phyloP scores from a whole-genome alignment of 2,113 vertebrate genomes.

The Cyanocitta stelleri region DNA sequence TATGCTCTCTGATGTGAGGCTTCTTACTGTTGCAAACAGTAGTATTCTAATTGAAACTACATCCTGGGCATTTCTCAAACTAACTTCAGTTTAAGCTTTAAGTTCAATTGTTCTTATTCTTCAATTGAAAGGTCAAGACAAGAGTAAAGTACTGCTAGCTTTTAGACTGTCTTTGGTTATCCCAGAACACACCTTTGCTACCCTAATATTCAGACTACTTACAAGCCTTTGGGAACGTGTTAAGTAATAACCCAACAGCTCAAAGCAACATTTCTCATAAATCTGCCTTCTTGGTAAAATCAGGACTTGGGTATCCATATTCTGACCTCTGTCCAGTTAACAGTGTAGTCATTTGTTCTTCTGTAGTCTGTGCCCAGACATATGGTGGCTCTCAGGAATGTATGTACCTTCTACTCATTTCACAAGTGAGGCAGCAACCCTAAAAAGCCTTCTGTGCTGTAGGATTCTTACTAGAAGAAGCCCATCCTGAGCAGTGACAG shows the following conservation, averaged over 20 bases:
- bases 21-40: background rate
- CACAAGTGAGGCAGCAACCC: background rate
- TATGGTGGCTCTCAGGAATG: background rate
- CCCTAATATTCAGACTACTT: background rate
- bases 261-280: background rate
- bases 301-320: background rate
- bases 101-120: background rate
- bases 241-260: background rate
- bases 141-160: background rate
- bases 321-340: background rate
- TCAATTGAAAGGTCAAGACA: background rate
- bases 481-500: background rate
- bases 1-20: background rate
- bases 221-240: background rate
- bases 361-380: background rate
- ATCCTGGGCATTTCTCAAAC: background rate
- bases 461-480: background rate
- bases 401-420: background rate
- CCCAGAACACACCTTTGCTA: background rate
- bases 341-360: background rate
- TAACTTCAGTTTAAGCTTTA: background rate
- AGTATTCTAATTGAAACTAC: background rate
- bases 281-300: background rate
- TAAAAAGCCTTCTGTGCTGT: background rate
- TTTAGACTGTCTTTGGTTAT: background rate